phyloP scores from a whole-genome alignment of 1,140 invertebrate genomes.

The Drosophila kanapiae region DNA sequence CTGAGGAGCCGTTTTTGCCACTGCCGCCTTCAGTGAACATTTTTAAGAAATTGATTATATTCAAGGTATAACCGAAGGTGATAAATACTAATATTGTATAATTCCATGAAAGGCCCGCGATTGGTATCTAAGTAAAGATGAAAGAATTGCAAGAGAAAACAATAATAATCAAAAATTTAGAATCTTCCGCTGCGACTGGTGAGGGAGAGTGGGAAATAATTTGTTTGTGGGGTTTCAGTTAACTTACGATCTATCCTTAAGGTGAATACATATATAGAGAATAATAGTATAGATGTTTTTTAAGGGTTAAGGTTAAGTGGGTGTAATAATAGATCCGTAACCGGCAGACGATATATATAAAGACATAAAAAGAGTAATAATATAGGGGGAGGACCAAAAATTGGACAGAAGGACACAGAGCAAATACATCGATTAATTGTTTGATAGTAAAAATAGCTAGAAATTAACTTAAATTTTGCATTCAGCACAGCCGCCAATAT shows the following conservation, averaged over 20 bases:
- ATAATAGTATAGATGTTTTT: neutral
- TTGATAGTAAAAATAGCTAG: slow-evolving; percentile 10
- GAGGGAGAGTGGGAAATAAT: neutral
- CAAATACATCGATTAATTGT: slow-evolving; percentile 34
- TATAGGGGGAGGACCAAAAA: slow-evolving; percentile 23
- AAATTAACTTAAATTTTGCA: slow-evolving; percentile 43
- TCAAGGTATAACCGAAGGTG: slow-evolving; percentile 88
- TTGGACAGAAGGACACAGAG: slow-evolving; percentile 44
- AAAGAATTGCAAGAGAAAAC: slow-evolving; percentile 67
- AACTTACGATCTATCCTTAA: slow-evolving; percentile 48
- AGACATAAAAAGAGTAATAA: slow-evolving; percentile 38
- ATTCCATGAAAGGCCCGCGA: slow-evolving; percentile 86
- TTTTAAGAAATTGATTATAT: slow-evolving; percentile 89
- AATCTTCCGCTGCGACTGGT: slow-evolving; percentile 30
- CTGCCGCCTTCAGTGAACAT: slow-evolving; percentile 93
- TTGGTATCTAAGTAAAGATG: slow-evolving; percentile 87
- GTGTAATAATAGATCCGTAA: slow-evolving; percentile 26
- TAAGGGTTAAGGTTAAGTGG: slow-evolving; percentile 11
- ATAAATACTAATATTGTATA: slow-evolving; percentile 87
- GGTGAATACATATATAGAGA: slow-evolving; percentile 32
- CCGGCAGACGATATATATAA: slow-evolving; percentile 36
- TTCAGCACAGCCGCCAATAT: slow-evolving; percentile 29
- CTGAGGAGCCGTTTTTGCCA: slow-evolving; percentile 97
- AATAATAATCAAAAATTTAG: slow-evolving; percentile 44
- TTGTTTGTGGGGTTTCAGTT: slow-evolving; percentile 6